These are phyloP conservation scores for Drosophila pseudotalamancana DNA, from an alignment of 2,888 invertebrate genomes.

Conservation along the genomic window DNA sequence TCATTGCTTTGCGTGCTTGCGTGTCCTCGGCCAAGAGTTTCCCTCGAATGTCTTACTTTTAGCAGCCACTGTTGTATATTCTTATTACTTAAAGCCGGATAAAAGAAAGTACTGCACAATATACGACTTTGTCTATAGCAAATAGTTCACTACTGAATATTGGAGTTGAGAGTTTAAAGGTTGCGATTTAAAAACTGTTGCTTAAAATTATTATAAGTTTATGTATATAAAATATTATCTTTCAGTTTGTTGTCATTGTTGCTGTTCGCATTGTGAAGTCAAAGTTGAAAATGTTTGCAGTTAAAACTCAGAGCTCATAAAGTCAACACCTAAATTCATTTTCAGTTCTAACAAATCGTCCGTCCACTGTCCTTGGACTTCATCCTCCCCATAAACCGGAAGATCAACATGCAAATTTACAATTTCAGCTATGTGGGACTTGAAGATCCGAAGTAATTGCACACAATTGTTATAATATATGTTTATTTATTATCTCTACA, in stretches of 20 bases:
- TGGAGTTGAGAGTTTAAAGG: neutral
- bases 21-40: neutral
- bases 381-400: too few species aligned
- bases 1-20: constrained; percentile 62
- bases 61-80: constrained; percentile 12
- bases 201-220: too few species aligned
- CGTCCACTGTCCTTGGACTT: too few species aligned
- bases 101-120: neutral
- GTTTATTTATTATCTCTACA: neutral
- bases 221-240: too few species aligned
- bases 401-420: neutral
- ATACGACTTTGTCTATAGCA: too few species aligned
- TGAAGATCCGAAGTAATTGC: constrained; percentile 1
- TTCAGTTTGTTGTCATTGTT: neutral
- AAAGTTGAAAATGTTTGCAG: neutral
- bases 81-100: constrained; percentile 1
- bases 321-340: neutral
- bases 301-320: neutral
- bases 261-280: neutral
- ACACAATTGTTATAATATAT: too few species aligned
- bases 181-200: too few species aligned
- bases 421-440: constrained; percentile 3
- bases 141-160: too few species aligned
- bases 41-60: neutral
- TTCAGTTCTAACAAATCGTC: neutral